Evolutionary conservation across 1,140 invertebrate species (phyloP).

Genomic region (Agrypnia vestita): DNA sequence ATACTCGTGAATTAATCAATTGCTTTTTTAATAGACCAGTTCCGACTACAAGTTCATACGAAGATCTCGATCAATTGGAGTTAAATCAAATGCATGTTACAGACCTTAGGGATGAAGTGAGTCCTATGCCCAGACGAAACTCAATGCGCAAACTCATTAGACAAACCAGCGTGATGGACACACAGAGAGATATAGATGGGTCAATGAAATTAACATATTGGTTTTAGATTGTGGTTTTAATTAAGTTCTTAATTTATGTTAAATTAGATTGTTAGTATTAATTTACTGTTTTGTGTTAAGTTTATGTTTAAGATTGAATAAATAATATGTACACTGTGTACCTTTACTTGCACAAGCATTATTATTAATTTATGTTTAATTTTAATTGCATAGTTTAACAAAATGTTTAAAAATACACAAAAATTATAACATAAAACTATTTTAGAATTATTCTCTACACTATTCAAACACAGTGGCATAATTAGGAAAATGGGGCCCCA

Average conservation of each 20-base stretch:
- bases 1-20: too few species aligned
- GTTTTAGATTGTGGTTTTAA: conserved; percentile 92
- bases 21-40: neutral
- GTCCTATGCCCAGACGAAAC: conserved; percentile 70
- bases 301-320: neutral
- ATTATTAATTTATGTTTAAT: neutral
- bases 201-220: conserved; percentile 88
- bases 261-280: neutral
- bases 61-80: conserved; percentile 76
- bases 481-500: too few species aligned
- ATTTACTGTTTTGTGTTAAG: neutral
- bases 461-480: too few species aligned
- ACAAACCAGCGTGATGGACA: conserved; percentile 85
- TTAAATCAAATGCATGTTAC: conserved; percentile 68
- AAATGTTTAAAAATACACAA: too few species aligned
- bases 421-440: too few species aligned
- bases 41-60: conserved; percentile 71
- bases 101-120: conserved; percentile 65
- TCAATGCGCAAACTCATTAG: conserved; percentile 80
- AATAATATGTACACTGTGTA: neutral
- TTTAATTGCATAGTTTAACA: too few species aligned
- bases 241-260: neutral
- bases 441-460: too few species aligned
- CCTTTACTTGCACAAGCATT: conserved; percentile 10
- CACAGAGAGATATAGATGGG: conserved; percentile 83